Evolutionary conservation across 2,797 vertebrate species (phyloP).

Genomic region (Brachymystax lenok): DNA sequence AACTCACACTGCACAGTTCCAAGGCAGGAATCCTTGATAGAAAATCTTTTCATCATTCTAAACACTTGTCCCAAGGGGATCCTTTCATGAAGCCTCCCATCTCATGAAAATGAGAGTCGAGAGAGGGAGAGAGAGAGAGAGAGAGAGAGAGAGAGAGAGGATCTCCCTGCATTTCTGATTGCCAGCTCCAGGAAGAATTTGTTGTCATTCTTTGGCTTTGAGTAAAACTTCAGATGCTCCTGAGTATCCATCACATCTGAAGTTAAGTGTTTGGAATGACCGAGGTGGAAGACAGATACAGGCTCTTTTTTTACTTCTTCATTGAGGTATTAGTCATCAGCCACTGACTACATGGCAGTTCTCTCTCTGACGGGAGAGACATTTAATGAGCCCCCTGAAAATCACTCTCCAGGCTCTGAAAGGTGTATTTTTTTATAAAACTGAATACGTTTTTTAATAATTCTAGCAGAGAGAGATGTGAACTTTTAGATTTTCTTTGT

Average conservation of each 20-base stretch:
- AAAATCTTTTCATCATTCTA: constrained; percentile 53
- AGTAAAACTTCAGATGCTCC: constrained; percentile 33
- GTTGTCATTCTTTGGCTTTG: constrained; percentile 41
- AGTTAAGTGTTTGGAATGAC: constrained; percentile 43
- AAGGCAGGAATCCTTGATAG: constrained; percentile 37
- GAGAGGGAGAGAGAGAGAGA: background rate
- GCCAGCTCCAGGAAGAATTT: constrained; percentile 30
- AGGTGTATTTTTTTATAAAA: background rate
- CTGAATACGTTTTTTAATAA: background rate
- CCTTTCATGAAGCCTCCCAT: constrained; percentile 29
- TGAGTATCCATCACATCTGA: constrained; percentile 21
- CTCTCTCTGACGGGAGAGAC: constrained; percentile 10
- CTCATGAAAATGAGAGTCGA: background rate
- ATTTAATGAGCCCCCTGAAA: constrained; percentile 29
- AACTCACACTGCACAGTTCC: constrained; percentile 49
- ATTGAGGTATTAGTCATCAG: constrained; percentile 33
- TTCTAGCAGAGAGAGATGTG: background rate
- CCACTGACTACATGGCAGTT: constrained; percentile 17
- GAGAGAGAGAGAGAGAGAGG: background rate
- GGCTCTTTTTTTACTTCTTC: constrained; percentile 19
- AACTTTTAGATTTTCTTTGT: background rate
- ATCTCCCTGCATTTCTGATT: constrained; percentile 43
- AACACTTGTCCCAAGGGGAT: constrained; percentile 41
- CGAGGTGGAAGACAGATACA: constrained; percentile 36
- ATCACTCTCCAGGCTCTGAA: constrained; percentile 3